phyloP scores from a whole-genome alignment of 2,113 vertebrate genomes.

The Neogobius melanostomus region DNA sequence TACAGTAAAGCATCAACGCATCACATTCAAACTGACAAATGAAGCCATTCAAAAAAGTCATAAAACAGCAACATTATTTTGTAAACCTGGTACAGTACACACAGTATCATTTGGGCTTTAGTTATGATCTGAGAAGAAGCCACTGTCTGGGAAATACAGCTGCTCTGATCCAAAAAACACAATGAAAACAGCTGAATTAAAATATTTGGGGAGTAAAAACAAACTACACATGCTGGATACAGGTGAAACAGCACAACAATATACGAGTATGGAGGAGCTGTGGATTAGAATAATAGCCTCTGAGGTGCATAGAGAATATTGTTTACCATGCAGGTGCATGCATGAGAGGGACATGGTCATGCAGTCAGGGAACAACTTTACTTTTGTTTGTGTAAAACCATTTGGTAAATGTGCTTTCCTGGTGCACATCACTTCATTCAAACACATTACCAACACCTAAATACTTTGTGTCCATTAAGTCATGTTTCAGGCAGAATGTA shows the following conservation, averaged over 20 bases:
- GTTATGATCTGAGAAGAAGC: constrained; percentile 4
- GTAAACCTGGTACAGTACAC: constrained; percentile 11
- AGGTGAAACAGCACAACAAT: constrained; percentile 46
- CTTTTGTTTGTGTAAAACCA: constrained; percentile 52
- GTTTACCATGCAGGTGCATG: constrained; percentile 67
- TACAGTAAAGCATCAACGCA: constrained; percentile 11
- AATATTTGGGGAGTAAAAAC: constrained; percentile 18
- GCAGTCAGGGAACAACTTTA: constrained; percentile 60
- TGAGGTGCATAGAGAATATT: constrained; percentile 49
- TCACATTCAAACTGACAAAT: constrained; percentile 37
- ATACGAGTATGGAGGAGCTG: constrained; percentile 44
- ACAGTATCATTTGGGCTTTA: not conserved
- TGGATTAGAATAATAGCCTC: constrained; percentile 36
- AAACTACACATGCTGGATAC: constrained; percentile 30
- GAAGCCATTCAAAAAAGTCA: constrained; percentile 39
- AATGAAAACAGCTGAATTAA: constrained; percentile 27
- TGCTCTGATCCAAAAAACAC: constrained; percentile 12
- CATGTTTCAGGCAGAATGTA: too few species aligned
- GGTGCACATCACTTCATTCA: not conserved
- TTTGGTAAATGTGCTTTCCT: constrained; percentile 5
- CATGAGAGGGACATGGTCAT: constrained; percentile 65
- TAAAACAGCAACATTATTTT: not conserved
- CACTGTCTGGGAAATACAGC: constrained; percentile 17
- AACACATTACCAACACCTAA: not conserved
- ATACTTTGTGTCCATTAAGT: too few species aligned